Base-by-base conservation (phyloP, 1,140 invertebrate species). In the Diprion similis region DNA sequence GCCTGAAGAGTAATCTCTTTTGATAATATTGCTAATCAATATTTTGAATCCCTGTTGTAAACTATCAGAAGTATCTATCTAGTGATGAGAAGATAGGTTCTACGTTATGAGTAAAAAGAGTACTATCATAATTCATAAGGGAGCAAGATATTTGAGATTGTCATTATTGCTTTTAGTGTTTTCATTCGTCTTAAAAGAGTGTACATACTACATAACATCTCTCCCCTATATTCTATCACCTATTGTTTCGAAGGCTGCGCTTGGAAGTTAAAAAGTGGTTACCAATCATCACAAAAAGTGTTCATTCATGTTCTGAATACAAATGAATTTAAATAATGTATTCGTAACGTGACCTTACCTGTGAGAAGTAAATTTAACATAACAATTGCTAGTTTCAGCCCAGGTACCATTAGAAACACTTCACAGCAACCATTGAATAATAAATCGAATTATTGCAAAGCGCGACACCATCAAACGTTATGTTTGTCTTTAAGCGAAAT, bases 11-110 rank as follows among this genome's bases (percentile, higher is more conserved):
- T 19, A 68, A 19, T 68, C 17, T 68, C 3, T 18, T 18, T 18
- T 68, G 37, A 45, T 45, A 68, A 45, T 68, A 68, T 19, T 45
- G 37, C 37, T 45, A 68, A 68, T 68, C 66, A 68, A 68, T 68
- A 68, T 68, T 19, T 17, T 68, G 66, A 19, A 68, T 19, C 66
- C 66, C 66, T 18, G 66, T 68, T 18, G 66, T 68, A 68, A 68
- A 68, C 66, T 68, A 10, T 19, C 18, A 18, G 18, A 13, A 68
- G 37, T 19, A 68, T 68, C 66, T 19, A 68, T 68, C 66, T 59
- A 59, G n/a, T 17, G 51, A 59, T 59, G 19, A 68, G 17, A 68
- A 68, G 66, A 68, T 68, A 68, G 17, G 18, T 4, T 64, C 59
- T 64, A 15, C 13, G 17, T 64, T 64, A 64, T 64, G 59, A 18